Evolutionary conservation across 2,797 vertebrate species (phyloP), one percentile per base, ranked within the genome.

Genomic region (Sebastiscus tertius): DNA sequence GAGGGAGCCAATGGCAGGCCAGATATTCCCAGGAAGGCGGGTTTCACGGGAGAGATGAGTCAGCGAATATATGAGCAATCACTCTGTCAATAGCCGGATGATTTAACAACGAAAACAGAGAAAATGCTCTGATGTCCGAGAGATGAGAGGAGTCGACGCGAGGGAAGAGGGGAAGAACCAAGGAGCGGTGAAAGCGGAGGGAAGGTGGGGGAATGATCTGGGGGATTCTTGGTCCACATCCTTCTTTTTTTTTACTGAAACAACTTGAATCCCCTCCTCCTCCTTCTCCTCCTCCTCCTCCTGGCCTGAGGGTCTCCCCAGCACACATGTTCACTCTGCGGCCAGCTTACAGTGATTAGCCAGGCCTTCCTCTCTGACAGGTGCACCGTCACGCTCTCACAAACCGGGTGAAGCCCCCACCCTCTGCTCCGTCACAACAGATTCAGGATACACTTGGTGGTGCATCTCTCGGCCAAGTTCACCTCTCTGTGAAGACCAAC

Each of bases 291-390:
- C 72, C 61, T 46, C 64, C 71, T 4, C 10, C 67, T 77, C 59
- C 60, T 75, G 73, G 76, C 65, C 74, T 7, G 36, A 84, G 82
- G 72, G 77, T 89, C 86, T 83, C 85, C 87, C 63, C 34, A 24
- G 77, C 80, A 54, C 81, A 89, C 83, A 90, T 88, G 87, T 80
- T 79, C 70, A 16, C 81, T 86, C 82, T 60, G 72, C 24, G 16
- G 78, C 69, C 77, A 85, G 88, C 88, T 87, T 88, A 91, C 69
- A 90, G 79, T 68, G 78, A 91, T 93, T 93, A 93, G 73, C 75
- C 75, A 74, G 85, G 79, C 87, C 92, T 91, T 91, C 90, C 83
- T 88, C 77, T 87, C 61, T 79, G 82, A 93, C 93, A 94, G 92
- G 94, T 95, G 92, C 89, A 88, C 66, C 67, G 77, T 92, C 90